Evolutionary conservation across 2,797 vertebrate genomes (phyloP).

Genomic region (Onychomys arenicola): DNA sequence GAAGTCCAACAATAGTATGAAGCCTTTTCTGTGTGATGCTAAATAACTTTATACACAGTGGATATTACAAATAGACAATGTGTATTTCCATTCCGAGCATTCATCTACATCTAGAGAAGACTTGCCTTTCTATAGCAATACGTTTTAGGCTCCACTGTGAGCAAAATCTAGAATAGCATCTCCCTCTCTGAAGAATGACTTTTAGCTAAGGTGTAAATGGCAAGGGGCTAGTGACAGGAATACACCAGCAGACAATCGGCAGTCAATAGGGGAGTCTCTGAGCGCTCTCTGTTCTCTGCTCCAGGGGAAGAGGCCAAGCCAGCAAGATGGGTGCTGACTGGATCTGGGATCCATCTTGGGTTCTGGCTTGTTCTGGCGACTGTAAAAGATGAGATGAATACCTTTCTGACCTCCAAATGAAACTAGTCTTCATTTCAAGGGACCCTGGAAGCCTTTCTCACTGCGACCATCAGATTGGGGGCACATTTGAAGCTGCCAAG

Average conservation of each 20-base stretch:
- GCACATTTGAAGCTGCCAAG: neutral
- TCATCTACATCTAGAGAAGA: neutral
- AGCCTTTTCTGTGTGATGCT: conserved; percentile 7
- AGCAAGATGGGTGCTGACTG: neutral
- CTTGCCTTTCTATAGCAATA: neutral
- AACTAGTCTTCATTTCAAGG: neutral
- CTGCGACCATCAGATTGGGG: neutral
- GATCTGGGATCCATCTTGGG: neutral
- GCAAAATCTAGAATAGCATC: neutral
- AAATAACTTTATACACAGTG: neutral
- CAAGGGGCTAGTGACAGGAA: neutral
- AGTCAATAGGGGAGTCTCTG: neutral
- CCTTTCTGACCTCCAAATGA: neutral
- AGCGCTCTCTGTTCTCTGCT: neutral
- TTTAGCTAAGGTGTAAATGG: neutral
- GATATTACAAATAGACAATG: neutral
- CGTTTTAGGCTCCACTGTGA: neutral
- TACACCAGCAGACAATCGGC: no score
- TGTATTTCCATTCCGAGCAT: conserved; percentile 18
- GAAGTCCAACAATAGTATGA: conserved; percentile 28
- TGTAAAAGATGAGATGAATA: neutral
- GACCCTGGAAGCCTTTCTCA: neutral
- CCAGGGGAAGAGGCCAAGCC: neutral
- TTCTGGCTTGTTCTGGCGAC: neutral
- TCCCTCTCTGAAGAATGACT: neutral